Conservation (phyloP, 2,113 vertebrate genomes). For the Chlorodrepanis virens region DNA sequence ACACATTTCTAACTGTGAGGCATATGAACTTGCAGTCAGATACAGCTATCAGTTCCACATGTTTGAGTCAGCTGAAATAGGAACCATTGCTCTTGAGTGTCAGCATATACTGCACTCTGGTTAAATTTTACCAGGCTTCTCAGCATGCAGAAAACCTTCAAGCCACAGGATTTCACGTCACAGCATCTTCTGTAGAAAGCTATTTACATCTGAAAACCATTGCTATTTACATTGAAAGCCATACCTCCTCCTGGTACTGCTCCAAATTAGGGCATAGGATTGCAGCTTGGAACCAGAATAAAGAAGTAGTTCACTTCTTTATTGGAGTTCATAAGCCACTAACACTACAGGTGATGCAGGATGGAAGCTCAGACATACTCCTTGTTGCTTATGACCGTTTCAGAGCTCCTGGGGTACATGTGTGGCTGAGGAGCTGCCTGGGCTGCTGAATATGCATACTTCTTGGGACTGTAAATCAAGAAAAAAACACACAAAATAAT, state of each 20-base stretch:
- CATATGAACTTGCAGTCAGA: background rate
- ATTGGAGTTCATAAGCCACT: background rate
- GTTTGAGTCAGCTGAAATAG: constrained; percentile 12
- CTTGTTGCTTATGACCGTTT: constrained; percentile 4
- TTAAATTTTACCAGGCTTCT: constrained; percentile 18
- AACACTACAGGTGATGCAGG: background rate
- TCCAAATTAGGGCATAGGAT: background rate
- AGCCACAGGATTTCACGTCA: background rate
- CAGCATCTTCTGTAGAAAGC: background rate
- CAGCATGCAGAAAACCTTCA: background rate
- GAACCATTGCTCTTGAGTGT: background rate
- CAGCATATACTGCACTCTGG: background rate
- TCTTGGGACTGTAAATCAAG: constrained; percentile 45
- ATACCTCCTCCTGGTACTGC: background rate
- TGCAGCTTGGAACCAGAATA: background rate
- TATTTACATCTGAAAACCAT: background rate
- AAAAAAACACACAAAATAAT: background rate
- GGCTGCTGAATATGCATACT: constrained; percentile 17
- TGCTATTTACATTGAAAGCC: background rate
- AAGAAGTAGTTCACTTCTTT: background rate
- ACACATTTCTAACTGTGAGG: background rate
- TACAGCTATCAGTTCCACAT: constrained; percentile 4
- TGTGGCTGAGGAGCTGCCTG: background rate
- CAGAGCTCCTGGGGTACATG: constrained; percentile 5
- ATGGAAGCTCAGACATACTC: constrained; percentile 57